Base-by-base conservation (phyloP, 2,113 vertebrate species). In the Donacobius atricapilla region DNA sequence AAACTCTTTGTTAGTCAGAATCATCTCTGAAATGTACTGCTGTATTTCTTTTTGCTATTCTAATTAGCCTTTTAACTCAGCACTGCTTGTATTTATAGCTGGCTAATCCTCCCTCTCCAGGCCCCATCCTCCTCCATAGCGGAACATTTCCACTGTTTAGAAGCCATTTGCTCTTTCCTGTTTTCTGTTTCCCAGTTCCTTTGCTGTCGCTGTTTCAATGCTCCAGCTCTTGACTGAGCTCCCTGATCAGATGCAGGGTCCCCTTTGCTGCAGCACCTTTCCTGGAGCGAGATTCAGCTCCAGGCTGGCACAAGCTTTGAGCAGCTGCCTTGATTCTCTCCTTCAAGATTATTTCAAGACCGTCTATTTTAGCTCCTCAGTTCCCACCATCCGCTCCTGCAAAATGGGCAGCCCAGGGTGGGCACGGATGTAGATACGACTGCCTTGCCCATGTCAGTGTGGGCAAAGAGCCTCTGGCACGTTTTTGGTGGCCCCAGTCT, bases 31-130 rank as follows among this genome's bases (percentile, higher is more conserved):
- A 96, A 89, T 94, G 90, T 84, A 90, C 80, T 82, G 81, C 91
- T 91, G 60, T 91, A 92, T 96, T 95, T 95, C 97, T 95, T 97
- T 96, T 86, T 90, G 90, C 97, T 84, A 82, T 89, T 95, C 94
- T 97, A 96, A 97, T 97, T 95, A 96, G 94, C 65, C 92, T 92
- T 93, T 96, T 97, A 97, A 93, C 88, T 97, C 93, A 39, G 63
- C 11, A 50, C 76, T 89, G 96, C 95, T 96, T 95, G 93, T 97
- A 96, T 96, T 97, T 96, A 95, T 96, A 96, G 96, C 90, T 65
- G 82, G 57, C 75, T 93, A 89, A 93, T 97, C 94, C 92, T 96
- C 91, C 95, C 92, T 90, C 53, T 93, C 35, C 80, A 93, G 92
- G 72, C 92, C 72, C 82, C 83, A 73, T 75, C 91, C 95, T 93